These are phyloP conservation scores for Thalassoma bifasciatum DNA, from an alignment of 2,113 vertebrate species.

Conservation along the genomic window DNA sequence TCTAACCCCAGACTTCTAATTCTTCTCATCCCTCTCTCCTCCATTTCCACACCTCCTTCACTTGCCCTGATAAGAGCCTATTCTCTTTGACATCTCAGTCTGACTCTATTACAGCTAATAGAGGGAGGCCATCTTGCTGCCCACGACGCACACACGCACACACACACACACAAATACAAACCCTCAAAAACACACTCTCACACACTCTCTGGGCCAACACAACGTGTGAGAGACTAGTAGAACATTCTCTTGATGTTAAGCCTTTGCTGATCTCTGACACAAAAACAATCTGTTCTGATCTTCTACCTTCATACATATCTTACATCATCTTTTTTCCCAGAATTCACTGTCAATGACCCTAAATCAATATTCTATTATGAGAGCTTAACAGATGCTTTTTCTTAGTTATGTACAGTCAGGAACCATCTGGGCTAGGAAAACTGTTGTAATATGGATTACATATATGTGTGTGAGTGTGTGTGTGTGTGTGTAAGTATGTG, in stretches of 20 bases:
- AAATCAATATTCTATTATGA: no score
- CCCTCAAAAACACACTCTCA: slow-evolving; percentile 24
- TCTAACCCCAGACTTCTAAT: slow-evolving; percentile 22
- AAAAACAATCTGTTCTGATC: background rate
- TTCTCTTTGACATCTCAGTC: slow-evolving; percentile 64
- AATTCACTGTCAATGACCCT: background rate
- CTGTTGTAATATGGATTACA: no score
- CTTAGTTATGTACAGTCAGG: no score
- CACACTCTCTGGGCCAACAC: slow-evolving; percentile 26
- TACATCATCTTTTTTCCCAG: background rate
- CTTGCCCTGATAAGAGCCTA: slow-evolving; percentile 56
- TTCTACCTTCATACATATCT: background rate
- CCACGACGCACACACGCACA: slow-evolving; percentile 29
- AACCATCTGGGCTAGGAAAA: no score
- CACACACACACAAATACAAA: slow-evolving; percentile 21
- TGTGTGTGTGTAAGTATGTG: no score
- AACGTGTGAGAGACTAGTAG: background rate
- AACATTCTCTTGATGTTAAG: slow-evolving; percentile 11
- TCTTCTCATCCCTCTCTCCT: slow-evolving; percentile 21
- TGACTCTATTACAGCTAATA: slow-evolving; percentile 72
- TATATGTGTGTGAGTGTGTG: no score
- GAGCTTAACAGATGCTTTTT: no score
- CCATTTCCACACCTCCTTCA: slow-evolving; percentile 9
- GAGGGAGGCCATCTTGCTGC: slow-evolving; percentile 61
- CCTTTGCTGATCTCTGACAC: slow-evolving; percentile 8